Evolutionary conservation across 2,797 vertebrate genomes (phyloP).

Genomic region (Cyclopterus lumpus): DNA sequence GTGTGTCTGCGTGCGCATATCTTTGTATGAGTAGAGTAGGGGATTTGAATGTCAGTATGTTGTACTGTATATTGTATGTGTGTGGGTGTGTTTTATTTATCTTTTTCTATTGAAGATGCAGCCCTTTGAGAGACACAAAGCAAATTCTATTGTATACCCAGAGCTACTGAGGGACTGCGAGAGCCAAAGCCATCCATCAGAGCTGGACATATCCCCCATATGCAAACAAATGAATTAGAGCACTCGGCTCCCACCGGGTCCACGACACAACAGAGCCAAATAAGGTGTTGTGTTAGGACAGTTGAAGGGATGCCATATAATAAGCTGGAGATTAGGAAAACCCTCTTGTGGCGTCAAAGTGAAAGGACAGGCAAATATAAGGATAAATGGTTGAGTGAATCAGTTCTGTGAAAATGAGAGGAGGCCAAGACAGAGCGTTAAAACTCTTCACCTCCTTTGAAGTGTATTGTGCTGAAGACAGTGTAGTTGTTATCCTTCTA

Average conservation of each 20-base stretch:
- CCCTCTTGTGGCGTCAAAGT: constrained; percentile 36
- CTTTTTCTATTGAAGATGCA: constrained; percentile 70
- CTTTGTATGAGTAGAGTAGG: constrained; percentile 24
- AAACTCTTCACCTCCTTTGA: constrained; percentile 47
- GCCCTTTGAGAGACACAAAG: constrained; percentile 72
- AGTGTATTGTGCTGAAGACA: constrained; percentile 26
- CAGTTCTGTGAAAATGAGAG: constrained; percentile 42
- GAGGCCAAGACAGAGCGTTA: constrained; percentile 30
- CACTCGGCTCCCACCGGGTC: constrained; percentile 57
- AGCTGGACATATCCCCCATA: constrained; percentile 72
- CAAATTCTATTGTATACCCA: constrained; percentile 72
- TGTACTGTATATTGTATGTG: constrained; percentile 39
- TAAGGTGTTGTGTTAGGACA: constrained; percentile 44
- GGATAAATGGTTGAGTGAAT: constrained; percentile 62
- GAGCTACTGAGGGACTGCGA: constrained; percentile 58
- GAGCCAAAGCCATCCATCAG: constrained; percentile 80
- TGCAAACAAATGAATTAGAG: constrained; percentile 82
- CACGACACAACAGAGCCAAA: constrained; percentile 44
- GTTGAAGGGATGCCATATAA: constrained; percentile 59
- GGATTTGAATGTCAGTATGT: constrained; percentile 47
- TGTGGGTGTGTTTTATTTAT: constrained; percentile 69
- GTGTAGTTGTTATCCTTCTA: constrained; percentile 55
- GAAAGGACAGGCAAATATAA: constrained; percentile 62
- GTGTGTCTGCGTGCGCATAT: background rate
- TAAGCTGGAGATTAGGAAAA: constrained; percentile 65